phyloP scores from a whole-genome alignment of 2,888 invertebrate species.

The Ormyrus thymus region DNA sequence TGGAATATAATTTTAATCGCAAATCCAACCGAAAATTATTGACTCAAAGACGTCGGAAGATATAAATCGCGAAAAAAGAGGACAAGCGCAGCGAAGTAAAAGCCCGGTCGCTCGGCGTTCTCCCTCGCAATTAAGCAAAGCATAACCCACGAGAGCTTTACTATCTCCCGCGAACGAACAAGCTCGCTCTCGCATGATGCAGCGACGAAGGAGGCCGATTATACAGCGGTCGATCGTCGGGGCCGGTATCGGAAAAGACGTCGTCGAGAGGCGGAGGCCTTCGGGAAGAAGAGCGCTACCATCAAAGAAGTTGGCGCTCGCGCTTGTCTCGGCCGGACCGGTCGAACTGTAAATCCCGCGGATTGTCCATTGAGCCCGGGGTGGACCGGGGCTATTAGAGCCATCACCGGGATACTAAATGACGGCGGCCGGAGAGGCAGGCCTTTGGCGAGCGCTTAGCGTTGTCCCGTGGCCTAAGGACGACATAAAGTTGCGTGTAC shows the following conservation, averaged over 20 bases:
- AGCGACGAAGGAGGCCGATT: no score
- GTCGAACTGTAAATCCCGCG: conserved; percentile 50
- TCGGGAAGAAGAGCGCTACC: background rate
- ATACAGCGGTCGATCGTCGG: background rate
- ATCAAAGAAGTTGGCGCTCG: background rate
- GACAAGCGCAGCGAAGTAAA: no score
- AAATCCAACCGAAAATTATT: no score
- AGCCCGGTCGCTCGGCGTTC: background rate
- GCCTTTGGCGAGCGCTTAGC: conserved; percentile 15
- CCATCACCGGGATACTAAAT: conserved; percentile 73
- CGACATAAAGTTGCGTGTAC: conserved; percentile 74
- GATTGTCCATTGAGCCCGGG: conserved; percentile 49
- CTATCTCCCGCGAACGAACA: background rate
- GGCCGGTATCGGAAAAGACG: background rate
- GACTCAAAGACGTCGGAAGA: no score
- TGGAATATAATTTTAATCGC: no score
- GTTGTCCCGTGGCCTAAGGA: conserved; percentile 67
- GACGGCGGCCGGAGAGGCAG: conserved; percentile 67
- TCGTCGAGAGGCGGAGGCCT: background rate
- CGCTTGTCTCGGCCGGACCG: background rate
- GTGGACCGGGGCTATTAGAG: conserved; percentile 68
- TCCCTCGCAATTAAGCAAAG: background rate
- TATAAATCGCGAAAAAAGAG: no score
- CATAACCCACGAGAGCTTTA: background rate
- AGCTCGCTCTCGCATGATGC: no score